Conservation (phyloP, 2,888 invertebrate genomes). For the Sinodicranocentrus sp. region DNA sequence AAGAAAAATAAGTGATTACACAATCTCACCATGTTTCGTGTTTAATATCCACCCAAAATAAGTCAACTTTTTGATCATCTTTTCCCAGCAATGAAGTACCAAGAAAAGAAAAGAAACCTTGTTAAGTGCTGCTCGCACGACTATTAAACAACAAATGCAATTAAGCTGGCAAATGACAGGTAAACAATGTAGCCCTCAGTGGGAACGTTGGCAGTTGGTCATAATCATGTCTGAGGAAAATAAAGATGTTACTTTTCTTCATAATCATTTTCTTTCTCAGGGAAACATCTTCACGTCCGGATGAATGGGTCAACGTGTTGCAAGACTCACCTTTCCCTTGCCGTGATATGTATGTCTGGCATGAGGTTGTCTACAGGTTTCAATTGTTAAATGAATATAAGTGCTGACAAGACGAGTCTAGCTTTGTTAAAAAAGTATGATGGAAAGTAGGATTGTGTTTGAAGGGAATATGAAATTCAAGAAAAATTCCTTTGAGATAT, state of each 20-base stretch:
- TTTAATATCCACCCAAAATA: too few species aligned
- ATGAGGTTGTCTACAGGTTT: constrained; percentile 13
- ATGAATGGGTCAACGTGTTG: constrained; percentile 20
- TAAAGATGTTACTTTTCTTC: constrained; percentile 38
- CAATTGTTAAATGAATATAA: constrained; percentile 47
- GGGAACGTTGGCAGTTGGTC: constrained; percentile 27
- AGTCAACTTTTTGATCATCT: too few species aligned
- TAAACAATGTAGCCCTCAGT: constrained; percentile 28
- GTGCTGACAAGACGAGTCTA: constrained; percentile 39
- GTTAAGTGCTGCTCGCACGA: too few species aligned
- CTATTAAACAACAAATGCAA: too few species aligned
- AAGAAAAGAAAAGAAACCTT: too few species aligned
- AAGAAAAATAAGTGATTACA: too few species aligned
- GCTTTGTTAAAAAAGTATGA: constrained; percentile 16
- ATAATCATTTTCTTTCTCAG: constrained; percentile 3
- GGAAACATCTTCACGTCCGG: neutral
- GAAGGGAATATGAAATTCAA: too few species aligned
- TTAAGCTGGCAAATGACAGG: constrained; percentile 46
- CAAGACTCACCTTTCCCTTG: constrained; percentile 11
- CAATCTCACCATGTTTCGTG: too few species aligned
- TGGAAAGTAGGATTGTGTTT: neutral
- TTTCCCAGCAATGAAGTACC: too few species aligned
- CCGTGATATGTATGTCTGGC: neutral
- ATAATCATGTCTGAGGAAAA: constrained; percentile 40
- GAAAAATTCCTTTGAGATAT: neutral